Percentiles rank a stretch among this genome's conserved stretches.
phyloP scores from a whole-genome alignment of 2,888 invertebrate genomes.

The Andricus curvator region DNA sequence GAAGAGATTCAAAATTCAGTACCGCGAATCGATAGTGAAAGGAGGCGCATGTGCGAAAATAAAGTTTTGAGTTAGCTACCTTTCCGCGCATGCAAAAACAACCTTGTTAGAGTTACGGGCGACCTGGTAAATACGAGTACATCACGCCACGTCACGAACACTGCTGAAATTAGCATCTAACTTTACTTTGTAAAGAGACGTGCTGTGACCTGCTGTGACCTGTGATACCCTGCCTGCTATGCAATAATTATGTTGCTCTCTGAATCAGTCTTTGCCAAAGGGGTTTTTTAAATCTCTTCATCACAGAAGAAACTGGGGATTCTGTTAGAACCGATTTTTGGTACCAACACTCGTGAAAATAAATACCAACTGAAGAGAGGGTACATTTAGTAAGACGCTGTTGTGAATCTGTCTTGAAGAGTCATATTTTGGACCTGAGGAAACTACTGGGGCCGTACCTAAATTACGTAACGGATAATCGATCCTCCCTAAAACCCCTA shows the following conservation, averaged over 20 bases:
- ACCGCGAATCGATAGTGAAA: background rate
- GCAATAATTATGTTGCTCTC: background rate
- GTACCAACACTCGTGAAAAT: too few relatives aligned
- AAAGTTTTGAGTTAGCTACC: background rate
- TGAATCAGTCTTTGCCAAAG: background rate
- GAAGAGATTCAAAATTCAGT: background rate
- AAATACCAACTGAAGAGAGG: too few relatives aligned
- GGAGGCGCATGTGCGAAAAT: background rate
- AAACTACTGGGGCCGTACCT: too few relatives aligned
- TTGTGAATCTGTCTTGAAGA: too few relatives aligned
- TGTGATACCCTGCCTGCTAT: background rate
- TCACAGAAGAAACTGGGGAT: too few relatives aligned
- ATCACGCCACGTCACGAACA: background rate
- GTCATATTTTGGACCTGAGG: too few relatives aligned
- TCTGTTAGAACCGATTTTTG: too few relatives aligned
- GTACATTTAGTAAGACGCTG: too few relatives aligned
- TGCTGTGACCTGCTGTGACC: background rate
- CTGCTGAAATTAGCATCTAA: slow-evolving; percentile 7
- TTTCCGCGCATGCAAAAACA: background rate
- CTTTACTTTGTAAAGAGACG: slow-evolving; percentile 3
- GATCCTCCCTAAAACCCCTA: too few relatives aligned
- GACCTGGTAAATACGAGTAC: slow-evolving; percentile 4
- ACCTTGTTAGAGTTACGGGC: slow-evolving; percentile 1
- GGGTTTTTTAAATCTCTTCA: background rate
- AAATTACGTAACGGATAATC: too few relatives aligned